Evolutionary conservation across 2,888 invertebrate species (phyloP).

Genomic region (Cyclophora punctaria): DNA sequence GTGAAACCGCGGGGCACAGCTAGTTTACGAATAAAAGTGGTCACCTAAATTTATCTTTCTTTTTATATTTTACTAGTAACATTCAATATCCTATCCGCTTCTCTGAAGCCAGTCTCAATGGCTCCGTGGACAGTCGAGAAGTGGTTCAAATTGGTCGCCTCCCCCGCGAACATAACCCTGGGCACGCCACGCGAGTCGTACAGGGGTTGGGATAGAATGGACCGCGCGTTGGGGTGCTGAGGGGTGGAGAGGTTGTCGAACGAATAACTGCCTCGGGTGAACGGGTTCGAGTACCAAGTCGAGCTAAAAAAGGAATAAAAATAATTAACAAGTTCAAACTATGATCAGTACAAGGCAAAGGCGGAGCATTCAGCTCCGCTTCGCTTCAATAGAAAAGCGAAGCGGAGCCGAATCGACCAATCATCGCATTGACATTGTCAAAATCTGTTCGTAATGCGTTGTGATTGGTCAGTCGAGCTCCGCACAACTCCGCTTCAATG

Average conservation of each 20-base stretch:
- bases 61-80: conserved; percentile 22
- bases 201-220: conserved; percentile 76
- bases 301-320: conserved; percentile 63
- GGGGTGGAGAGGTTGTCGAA: conserved; percentile 74
- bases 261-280: conserved; percentile 82
- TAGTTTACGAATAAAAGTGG: too few species aligned
- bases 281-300: conserved; percentile 80
- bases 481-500: too few species aligned
- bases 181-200: conserved; percentile 51
- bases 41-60: not conserved
- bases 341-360: not conserved
- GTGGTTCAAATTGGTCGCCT: conserved; percentile 70
- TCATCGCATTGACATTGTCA: too few species aligned
- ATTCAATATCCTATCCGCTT: conserved; percentile 60
- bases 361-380: too few species aligned
- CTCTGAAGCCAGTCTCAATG: conserved; percentile 78
- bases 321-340: not conserved
- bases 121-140: conserved; percentile 86
- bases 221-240: conserved; percentile 58
- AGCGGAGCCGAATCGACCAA: too few species aligned
- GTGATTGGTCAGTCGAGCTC: too few species aligned
- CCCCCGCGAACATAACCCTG: conserved; percentile 77
- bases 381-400: too few species aligned
- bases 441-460: too few species aligned
- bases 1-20: too few species aligned